Evolutionary conservation across 2,113 vertebrate genomes (phyloP).

Genomic region (Cathartes aura): DNA sequence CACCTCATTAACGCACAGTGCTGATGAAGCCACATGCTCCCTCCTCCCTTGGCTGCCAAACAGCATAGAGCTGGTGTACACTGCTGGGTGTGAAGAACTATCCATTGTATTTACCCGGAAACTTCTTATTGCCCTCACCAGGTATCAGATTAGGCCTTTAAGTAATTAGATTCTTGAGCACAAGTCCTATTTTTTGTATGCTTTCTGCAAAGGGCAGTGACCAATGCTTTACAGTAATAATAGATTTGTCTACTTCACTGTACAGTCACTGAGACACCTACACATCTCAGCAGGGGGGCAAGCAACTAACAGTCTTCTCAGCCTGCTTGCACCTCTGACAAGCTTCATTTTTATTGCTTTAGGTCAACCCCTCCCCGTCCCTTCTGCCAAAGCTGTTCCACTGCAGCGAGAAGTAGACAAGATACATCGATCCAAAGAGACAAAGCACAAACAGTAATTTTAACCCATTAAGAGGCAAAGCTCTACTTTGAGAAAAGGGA

Average conservation of each 20-base stretch:
- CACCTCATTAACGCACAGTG: rapidly evolving
- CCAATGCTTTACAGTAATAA: not conserved
- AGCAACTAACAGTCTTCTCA: not conserved
- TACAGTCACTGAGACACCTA: not conserved
- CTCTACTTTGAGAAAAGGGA: not conserved
- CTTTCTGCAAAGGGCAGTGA: not conserved
- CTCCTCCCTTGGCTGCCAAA: not conserved
- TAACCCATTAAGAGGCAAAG: not conserved
- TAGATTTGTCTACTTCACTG: not conserved
- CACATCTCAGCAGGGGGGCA: not conserved
- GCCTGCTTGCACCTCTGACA: not conserved
- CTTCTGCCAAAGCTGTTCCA: not conserved
- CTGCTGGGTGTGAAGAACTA: not conserved
- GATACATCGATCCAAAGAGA: not conserved
- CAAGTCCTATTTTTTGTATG: not conserved
- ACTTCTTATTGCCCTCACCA: not conserved
- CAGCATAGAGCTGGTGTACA: no score
- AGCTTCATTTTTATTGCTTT: not conserved
- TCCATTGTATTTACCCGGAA: not conserved
- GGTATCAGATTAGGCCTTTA: not conserved
- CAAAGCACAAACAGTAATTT: not conserved
- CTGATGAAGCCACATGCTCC: not conserved
- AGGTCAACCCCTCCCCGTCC: rapidly evolving
- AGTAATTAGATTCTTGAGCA: not conserved
- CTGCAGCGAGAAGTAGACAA: not conserved